phyloP scores from a whole-genome alignment of 2,888 invertebrate genomes.

The Uloborus plumipes region DNA sequence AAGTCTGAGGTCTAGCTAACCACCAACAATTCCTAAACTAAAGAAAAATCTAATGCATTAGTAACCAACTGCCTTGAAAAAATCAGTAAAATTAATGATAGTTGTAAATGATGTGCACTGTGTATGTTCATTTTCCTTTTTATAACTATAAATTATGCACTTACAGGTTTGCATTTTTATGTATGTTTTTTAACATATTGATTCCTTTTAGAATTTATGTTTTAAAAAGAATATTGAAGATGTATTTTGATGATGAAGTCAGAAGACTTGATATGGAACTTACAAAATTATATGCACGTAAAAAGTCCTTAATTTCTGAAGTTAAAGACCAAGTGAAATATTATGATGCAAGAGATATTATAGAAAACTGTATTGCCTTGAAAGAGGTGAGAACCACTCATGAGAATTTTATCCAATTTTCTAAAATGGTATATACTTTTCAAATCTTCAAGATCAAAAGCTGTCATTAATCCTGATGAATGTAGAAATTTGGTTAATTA shows the following conservation, averaged over 20 bases:
- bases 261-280: conserved; percentile 16
- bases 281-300: conserved; percentile 16
- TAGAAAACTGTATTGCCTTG: conserved; percentile 33
- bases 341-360: conserved; percentile 44
- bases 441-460: no score
- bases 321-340: conserved; percentile 39
- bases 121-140: background rate
- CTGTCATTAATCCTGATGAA: no score
- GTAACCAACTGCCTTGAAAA: no score
- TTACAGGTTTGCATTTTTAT: no score
- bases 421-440: background rate
- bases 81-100: no score
- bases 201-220: conserved; percentile 14
- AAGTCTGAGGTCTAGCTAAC: no score
- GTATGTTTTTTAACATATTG: no score
- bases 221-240: conserved; percentile 31
- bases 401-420: background rate
- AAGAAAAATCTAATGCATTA: no score
- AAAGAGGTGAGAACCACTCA: background rate
- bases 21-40: no score
- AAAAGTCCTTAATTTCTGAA: conserved; percentile 23
- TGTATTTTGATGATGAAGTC: conserved; percentile 45
- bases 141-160: no score
- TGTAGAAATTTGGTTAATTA: no score
- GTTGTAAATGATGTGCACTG: no score